Evolutionary conservation across 2,797 vertebrate genomes (phyloP).

Genomic region (Sebastes taczanowskii): DNA sequence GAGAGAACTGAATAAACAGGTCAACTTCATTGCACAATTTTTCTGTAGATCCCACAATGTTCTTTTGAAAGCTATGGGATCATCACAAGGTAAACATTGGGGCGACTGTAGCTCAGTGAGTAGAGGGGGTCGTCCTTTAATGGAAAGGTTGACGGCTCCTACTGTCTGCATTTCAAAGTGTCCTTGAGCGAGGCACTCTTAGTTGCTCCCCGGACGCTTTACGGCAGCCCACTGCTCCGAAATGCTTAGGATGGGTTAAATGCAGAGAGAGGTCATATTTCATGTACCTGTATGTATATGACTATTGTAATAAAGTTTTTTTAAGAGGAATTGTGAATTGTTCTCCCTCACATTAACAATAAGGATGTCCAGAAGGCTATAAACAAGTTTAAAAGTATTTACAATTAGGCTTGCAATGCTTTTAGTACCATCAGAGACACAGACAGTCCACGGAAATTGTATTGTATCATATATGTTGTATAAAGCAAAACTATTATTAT

Average conservation of each 20-base stretch:
- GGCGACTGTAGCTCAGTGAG: too few species aligned
- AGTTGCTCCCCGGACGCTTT: too few species aligned
- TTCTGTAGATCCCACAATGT: neutral
- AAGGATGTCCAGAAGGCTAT: neutral
- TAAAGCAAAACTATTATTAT: neutral
- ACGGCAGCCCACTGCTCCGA: too few species aligned
- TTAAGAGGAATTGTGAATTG: neutral
- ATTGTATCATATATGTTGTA: neutral
- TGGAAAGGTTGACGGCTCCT: too few species aligned
- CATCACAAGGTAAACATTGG: neutral
- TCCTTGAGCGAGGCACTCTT: too few species aligned
- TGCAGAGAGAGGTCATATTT: too few species aligned
- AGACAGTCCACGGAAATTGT: neutral
- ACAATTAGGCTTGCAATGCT: neutral
- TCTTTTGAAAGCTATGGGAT: neutral
- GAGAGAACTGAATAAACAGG: conserved; percentile 5
- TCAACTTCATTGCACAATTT: neutral
- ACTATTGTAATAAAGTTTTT: too few species aligned
- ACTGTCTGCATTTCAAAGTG: too few species aligned
- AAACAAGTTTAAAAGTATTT: neutral
- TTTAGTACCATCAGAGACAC: neutral
- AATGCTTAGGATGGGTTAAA: too few species aligned
- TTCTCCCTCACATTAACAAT: neutral
- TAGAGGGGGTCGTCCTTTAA: too few species aligned
- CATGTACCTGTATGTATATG: too few species aligned